These are phyloP conservation scores for Epizoanthus ramosus DNA, from an alignment of 92 coral and sea anemone species.

Conservation along the genomic window DNA sequence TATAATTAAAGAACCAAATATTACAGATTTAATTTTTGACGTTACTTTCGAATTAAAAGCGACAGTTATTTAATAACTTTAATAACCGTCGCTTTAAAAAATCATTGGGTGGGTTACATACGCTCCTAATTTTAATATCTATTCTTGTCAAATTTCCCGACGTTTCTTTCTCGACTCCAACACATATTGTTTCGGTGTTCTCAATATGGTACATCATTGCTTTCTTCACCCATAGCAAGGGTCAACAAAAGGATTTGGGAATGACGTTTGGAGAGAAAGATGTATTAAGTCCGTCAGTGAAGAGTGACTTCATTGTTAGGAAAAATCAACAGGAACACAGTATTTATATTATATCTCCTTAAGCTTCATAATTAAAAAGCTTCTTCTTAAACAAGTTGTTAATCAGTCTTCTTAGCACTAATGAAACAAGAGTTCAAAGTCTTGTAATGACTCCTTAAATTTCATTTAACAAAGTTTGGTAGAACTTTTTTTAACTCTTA, in stretches of 20 bases:
- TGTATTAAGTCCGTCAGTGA: conserved; percentile 31
- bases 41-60: neutral
- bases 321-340: conserved; percentile 22
- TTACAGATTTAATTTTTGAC: neutral
- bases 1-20: too few relatives aligned
- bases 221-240: neutral
- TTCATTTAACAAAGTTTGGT: too few relatives aligned
- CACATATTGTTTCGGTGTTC: too few relatives aligned
- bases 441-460: too few relatives aligned
- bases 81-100: too few relatives aligned
- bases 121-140: too few relatives aligned
- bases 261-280: conserved; percentile 24
- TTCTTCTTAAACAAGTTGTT: conserved; percentile 22
- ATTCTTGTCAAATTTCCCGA: neutral
- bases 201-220: neutral
- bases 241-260: conserved; percentile 13
- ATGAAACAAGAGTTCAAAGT: neutral
- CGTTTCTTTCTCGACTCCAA: too few relatives aligned
- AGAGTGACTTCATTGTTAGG: conserved; percentile 31
- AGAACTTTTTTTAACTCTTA: too few relatives aligned
- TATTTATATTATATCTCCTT: conserved; percentile 11
- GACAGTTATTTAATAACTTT: neutral
- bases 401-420: neutral
- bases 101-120: too few relatives aligned
- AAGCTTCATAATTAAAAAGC: conserved; percentile 37